Evolutionary conservation across 2,113 vertebrate genomes (phyloP).

Genomic region (Megaleporinus macrocephalus): DNA sequence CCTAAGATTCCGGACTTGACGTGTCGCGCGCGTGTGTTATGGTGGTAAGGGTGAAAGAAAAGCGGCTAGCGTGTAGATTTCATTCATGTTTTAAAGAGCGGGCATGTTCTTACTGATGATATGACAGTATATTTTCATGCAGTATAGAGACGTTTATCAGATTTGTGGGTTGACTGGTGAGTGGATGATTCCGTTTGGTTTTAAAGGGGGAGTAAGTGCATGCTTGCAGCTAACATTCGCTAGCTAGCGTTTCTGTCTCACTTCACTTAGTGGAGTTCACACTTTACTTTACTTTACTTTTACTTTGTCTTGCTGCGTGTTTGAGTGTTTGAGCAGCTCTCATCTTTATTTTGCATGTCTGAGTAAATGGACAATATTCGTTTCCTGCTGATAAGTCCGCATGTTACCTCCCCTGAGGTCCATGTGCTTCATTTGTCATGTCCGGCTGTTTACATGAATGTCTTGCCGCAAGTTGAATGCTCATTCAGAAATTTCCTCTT

Average conservation of each 20-base stretch:
- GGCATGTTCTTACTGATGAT: neutral
- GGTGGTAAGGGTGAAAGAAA: neutral
- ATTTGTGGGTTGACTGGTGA: neutral
- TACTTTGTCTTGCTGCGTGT: too few species aligned
- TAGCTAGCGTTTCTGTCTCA: neutral
- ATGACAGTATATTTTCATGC: neutral
- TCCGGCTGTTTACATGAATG: neutral
- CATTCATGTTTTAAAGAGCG: neutral
- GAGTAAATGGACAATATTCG: neutral
- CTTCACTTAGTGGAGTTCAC: neutral
- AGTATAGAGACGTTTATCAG: neutral
- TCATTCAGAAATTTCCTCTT: neutral
- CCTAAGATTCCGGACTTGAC: constrained; percentile 64
- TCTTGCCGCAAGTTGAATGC: neutral
- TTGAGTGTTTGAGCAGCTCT: neutral
- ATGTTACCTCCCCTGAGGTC: neutral
- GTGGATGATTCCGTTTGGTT: too few species aligned
- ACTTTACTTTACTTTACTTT: too few species aligned
- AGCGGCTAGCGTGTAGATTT: neutral
- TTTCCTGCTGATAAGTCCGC: neutral
- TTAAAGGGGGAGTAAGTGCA: neutral
- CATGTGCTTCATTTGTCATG: neutral
- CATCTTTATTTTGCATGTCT: neutral
- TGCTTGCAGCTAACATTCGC: neutral
- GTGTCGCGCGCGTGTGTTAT: constrained; percentile 55